Conservation (phyloP, 2,888 invertebrate species). For the Shargacucullia verbasci region DNA sequence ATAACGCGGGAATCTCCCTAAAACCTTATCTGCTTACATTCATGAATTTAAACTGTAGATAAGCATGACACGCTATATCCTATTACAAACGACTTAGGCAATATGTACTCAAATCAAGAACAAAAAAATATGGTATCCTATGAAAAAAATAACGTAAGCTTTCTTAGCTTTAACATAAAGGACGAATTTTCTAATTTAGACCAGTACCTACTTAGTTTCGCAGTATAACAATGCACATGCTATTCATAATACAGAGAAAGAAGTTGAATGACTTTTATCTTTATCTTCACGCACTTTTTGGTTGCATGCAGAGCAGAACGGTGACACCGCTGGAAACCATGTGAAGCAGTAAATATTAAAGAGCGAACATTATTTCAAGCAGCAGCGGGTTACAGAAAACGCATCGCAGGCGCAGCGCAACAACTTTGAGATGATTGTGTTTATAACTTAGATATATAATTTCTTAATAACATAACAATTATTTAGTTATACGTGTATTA, state of each 20-base stretch:
- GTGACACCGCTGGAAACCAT: slow-evolving; percentile 8
- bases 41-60: not conserved
- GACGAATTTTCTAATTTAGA: no score
- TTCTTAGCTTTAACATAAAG: no score
- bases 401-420: slow-evolving; percentile 5
- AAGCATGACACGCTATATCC: not conserved
- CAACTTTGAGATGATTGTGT: slow-evolving; percentile 1
- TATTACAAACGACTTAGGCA: no score
- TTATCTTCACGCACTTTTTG: slow-evolving; percentile 35
- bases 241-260: no score
- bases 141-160: no score
- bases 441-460: no score
- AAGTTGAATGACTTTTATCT: slow-evolving; percentile 15
- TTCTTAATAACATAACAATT: no score
- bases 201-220: not conserved
- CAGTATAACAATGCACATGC: not conserved
- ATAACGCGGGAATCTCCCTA: not conserved
- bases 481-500: no score
- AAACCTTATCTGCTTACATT: not conserved
- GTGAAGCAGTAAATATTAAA: slow-evolving; percentile 3
- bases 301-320: slow-evolving; percentile 44
- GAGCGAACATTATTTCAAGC: slow-evolving; percentile 13
- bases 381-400: slow-evolving; percentile 22
- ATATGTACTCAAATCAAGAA: no score
- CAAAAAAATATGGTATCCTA: no score